Conservation (phyloP, 2,888 invertebrate species). For the Mimas tiliae region DNA sequence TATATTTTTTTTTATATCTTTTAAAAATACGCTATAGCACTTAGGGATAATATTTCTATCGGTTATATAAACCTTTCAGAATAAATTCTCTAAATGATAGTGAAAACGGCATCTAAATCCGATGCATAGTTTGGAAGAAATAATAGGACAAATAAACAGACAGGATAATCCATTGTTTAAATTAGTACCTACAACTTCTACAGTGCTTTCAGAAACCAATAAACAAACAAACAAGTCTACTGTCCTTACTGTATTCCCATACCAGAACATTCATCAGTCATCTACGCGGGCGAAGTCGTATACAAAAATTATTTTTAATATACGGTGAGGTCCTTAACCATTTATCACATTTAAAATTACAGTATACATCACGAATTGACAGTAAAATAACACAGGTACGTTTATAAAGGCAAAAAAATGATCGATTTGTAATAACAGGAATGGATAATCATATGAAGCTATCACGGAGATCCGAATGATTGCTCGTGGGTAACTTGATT, state of each 20-base stretch:
- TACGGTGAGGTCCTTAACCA: background rate
- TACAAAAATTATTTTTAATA: constrained; percentile 13
- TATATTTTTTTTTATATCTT: no score
- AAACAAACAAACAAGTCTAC: background rate
- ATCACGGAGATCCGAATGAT: constrained; percentile 6
- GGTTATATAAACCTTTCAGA: no score
- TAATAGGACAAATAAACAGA: no score
- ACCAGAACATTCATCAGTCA: background rate
- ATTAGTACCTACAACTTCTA: background rate
- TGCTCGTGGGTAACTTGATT: constrained; percentile 10
- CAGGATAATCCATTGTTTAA: background rate
- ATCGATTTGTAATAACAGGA: constrained; percentile 15
- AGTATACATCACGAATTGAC: constrained; percentile 22
- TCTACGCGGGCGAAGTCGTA: background rate
- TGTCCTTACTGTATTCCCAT: background rate
- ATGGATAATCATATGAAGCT: constrained; percentile 14
- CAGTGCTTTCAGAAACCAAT: no score
- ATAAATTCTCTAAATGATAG: no score
- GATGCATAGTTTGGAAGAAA: no score
- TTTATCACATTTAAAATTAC: constrained; percentile 20
- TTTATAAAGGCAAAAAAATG: constrained; percentile 16
- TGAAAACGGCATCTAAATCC: no score
- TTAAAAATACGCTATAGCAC: no score
- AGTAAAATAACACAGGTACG: constrained; percentile 13
- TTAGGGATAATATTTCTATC: no score